Conservation (phyloP, 2,797 vertebrate species). For the Phoxinus dragarum region DNA sequence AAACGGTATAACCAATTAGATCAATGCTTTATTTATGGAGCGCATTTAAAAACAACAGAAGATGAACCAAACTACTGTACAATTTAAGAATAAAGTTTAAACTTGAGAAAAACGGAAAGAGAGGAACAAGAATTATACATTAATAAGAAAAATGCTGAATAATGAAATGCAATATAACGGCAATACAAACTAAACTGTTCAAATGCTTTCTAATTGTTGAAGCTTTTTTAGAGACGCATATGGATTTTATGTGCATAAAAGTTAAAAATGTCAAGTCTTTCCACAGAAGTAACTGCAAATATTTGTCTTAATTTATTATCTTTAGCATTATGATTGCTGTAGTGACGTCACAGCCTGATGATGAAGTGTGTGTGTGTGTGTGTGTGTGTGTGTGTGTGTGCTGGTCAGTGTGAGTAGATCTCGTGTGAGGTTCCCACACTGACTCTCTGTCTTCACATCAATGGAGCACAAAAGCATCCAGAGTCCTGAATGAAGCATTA, state of each 20-base stretch:
- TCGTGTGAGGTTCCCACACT: conserved; percentile 69
- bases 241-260: neutral
- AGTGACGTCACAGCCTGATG: neutral
- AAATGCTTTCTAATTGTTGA: neutral
- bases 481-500: conserved; percentile 58
- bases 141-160: neutral
- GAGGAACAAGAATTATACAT: too few relatives aligned
- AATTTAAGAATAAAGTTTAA: too few relatives aligned
- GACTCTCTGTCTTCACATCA: conserved; percentile 61
- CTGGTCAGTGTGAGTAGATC: conserved; percentile 54
- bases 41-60: too few relatives aligned
- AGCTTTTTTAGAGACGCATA: too few relatives aligned
- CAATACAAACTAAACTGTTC: neutral
- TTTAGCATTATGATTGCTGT: neutral
- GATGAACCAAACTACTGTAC: rapidly evolving
- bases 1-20: too few relatives aligned
- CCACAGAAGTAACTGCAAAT: neutral
- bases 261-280: neutral
- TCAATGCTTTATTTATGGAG: too few relatives aligned
- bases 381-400: conserved; percentile 51
- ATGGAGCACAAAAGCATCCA: conserved; percentile 60
- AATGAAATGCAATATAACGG: neutral
- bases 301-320: neutral
- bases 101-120: too few relatives aligned
- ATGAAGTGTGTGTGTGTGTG: conserved; percentile 50